Evolutionary conservation across 2,113 vertebrate genomes (phyloP).

Genomic region (Meleagris gallopavo): DNA sequence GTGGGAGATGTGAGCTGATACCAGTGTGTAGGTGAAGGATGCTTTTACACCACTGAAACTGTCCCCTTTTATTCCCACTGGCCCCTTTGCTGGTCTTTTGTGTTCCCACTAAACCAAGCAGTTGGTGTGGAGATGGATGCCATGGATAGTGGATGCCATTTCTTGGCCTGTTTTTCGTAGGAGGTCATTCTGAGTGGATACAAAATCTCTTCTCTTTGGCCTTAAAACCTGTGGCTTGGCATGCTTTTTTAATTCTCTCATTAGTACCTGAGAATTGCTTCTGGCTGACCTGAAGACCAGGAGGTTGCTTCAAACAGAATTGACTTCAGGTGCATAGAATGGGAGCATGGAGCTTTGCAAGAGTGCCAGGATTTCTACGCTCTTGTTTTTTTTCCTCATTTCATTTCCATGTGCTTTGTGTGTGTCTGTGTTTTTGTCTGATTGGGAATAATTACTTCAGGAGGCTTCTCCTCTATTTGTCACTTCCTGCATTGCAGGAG

Average conservation of each 20-base stretch:
- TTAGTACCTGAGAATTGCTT: neutral
- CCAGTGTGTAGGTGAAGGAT: accelerated
- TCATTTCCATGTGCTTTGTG: neutral
- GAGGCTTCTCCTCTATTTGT: neutral
- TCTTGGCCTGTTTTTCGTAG: neutral
- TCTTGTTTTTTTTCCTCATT: neutral
- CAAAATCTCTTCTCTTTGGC: neutral
- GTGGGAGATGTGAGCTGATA: neutral
- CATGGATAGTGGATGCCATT: neutral
- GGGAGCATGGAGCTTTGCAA: neutral
- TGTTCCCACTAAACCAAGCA: neutral
- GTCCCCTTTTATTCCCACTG: neutral
- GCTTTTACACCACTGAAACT: neutral
- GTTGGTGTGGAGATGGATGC: neutral
- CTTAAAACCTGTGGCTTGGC: neutral
- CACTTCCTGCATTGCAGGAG: neutral
- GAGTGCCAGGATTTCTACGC: neutral
- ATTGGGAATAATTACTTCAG: neutral
- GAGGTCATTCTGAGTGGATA: neutral
- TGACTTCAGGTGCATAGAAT: neutral
- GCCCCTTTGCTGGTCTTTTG: neutral
- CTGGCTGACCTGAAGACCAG: accelerated
- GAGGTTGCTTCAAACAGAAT: neutral
- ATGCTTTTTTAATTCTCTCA: neutral
- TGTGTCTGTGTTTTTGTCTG: neutral